Conservation (phyloP, 2,113 vertebrate genomes). For the Crotalus helleri region DNA sequence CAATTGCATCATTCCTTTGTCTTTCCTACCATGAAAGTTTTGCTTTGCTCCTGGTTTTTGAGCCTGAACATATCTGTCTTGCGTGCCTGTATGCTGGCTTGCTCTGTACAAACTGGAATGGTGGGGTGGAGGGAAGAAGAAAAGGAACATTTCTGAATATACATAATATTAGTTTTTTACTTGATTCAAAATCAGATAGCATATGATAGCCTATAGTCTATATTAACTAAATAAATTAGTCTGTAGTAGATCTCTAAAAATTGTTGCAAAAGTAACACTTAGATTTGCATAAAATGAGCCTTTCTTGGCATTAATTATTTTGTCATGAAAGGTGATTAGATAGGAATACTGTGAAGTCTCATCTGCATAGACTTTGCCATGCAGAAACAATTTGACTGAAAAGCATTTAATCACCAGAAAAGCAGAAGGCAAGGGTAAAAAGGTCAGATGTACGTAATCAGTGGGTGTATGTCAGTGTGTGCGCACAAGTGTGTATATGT, state of each 20-base stretch:
- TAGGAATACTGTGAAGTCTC: constrained; percentile 23
- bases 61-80: constrained; percentile 50
- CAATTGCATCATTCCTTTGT: constrained; percentile 24
- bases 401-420: not conserved
- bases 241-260: not conserved
- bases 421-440: not conserved
- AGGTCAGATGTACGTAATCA: not conserved
- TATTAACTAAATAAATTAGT: not conserved
- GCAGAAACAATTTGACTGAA: constrained; percentile 2
- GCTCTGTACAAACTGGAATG: constrained; percentile 44
- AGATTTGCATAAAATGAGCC: not conserved
- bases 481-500: not conserved
- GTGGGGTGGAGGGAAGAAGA: not conserved
- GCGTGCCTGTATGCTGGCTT: constrained; percentile 57
- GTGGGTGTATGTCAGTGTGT: not conserved
- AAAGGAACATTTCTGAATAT: not conserved
- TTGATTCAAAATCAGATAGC: constrained; percentile 22
- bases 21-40: constrained; percentile 15
- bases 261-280: constrained; percentile 26
- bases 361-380: accelerated
- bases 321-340: not conserved
- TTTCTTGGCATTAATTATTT: constrained; percentile 1
- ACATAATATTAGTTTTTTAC: constrained; percentile 15
- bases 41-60: constrained; percentile 56
- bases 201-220: constrained; percentile 14